Percentiles rank a stretch among this genome's conserved stretches.
phyloP scores from a whole-genome alignment of 2,888 invertebrate genomes.

The Coleophora flavipennella region DNA sequence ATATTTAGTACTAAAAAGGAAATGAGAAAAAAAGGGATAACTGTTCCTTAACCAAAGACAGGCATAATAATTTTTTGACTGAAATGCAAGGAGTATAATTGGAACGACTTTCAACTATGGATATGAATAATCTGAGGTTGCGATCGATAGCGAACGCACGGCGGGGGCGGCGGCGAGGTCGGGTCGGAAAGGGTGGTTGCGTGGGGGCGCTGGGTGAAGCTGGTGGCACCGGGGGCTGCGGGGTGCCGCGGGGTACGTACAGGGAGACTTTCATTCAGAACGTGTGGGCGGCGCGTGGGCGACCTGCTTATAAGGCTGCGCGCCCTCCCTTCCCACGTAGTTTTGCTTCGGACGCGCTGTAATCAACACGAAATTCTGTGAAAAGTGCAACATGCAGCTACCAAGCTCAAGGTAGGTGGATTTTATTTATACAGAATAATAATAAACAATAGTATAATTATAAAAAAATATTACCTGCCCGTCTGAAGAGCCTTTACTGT shows the following conservation, averaged over 20 bases:
- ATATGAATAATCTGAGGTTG: constrained; percentile 55
- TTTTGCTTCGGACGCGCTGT: constrained; percentile 41
- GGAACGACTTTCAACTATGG: constrained; percentile 4
- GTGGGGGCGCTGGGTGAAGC: constrained; percentile 15
- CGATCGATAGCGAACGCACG: constrained; percentile 56
- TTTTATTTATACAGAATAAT: too few species aligned
- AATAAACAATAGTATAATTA: too few species aligned
- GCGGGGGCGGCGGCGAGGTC: constrained; percentile 19
- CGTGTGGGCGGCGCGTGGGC: constrained; percentile 76
- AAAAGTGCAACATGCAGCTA: constrained; percentile 49
- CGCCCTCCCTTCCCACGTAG: constrained; percentile 51
- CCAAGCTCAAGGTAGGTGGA: constrained; percentile 48
- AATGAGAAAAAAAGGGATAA: too few species aligned
- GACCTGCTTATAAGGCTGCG: constrained; percentile 58
- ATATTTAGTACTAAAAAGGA: too few species aligned
- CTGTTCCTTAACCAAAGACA: too few species aligned
- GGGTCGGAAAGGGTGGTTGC: constrained; percentile 15
- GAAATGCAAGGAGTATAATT: too few species aligned
- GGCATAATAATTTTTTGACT: too few species aligned
- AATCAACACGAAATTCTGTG: constrained; percentile 37
- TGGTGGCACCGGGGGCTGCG: constrained; percentile 20
- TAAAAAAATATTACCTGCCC: too few species aligned
- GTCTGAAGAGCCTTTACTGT: too few species aligned
- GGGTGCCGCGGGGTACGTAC: constrained; percentile 19
- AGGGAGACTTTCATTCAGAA: constrained; percentile 75